Percentiles rank a stretch among this genome's conserved stretches.
Conservation (phyloP, 2,797 vertebrate genomes). For the Leptatherina wallacei region DNA sequence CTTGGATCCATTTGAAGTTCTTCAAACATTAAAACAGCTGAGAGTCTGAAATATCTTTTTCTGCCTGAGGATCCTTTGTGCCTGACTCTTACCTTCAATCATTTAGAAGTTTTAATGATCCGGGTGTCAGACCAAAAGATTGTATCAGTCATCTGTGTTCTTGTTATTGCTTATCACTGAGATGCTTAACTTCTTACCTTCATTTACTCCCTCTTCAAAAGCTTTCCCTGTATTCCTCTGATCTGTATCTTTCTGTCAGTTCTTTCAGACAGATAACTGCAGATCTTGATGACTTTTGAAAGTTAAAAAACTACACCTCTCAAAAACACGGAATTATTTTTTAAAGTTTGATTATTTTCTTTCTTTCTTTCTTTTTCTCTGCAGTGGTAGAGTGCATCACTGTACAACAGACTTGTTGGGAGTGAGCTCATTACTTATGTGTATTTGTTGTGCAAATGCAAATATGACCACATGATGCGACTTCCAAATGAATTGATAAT, state of each 20-base stretch:
- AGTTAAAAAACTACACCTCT: constrained; percentile 33
- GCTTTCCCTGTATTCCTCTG: constrained; percentile 38
- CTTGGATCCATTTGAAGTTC: constrained; percentile 11
- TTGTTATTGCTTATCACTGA: constrained; percentile 49
- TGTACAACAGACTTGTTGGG: constrained; percentile 43
- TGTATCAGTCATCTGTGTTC: constrained; percentile 43
- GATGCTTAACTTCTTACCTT: constrained; percentile 59
- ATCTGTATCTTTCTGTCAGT: constrained; percentile 61
- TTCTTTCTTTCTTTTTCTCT: background rate
- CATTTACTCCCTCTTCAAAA: constrained; percentile 27
- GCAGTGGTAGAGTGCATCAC: background rate
- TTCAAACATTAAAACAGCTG: constrained; percentile 23
- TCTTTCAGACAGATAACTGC: constrained; percentile 40
- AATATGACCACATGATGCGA: constrained; percentile 56
- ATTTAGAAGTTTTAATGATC: constrained; percentile 64
- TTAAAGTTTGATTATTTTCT: background rate
- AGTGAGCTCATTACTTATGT: constrained; percentile 41
- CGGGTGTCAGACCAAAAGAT: constrained; percentile 57
- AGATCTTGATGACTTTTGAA: constrained; percentile 37
- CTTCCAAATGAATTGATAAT: constrained; percentile 64
- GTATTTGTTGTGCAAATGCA: constrained; percentile 59
- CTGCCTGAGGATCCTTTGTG: constrained; percentile 14
- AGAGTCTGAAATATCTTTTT: constrained; percentile 28
- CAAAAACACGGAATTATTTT: constrained; percentile 14
- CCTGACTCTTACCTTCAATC: constrained; percentile 37